Evolutionary conservation across 2,113 vertebrate genomes (phyloP).

Genomic region (Sminthopsis crassicaudata): DNA sequence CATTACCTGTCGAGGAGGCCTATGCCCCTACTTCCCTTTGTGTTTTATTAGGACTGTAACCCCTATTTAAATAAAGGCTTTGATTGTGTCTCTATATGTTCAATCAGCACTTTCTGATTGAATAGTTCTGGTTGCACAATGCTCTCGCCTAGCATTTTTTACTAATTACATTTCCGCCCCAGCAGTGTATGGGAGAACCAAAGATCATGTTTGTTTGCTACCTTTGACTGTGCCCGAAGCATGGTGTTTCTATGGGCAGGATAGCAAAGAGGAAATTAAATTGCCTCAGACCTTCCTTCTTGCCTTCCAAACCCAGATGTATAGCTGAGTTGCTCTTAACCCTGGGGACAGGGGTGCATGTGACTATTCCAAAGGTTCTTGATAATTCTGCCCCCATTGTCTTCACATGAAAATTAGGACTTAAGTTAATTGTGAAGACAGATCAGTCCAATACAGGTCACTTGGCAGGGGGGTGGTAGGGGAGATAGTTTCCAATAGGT

Average conservation of each 20-base stretch:
- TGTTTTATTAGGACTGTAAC: slow-evolving; percentile 92
- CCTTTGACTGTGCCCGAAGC: slow-evolving; percentile 76
- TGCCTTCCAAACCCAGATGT: neutral
- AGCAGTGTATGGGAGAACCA: slow-evolving; percentile 78
- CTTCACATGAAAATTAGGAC: neutral
- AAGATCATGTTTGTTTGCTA: slow-evolving; percentile 73
- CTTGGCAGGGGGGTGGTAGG: neutral
- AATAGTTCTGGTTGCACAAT: slow-evolving; percentile 84
- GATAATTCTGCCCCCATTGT: accelerated
- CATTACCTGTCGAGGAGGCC: slow-evolving; percentile 91
- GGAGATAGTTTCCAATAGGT: slow-evolving; percentile 7
- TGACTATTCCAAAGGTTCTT: neutral
- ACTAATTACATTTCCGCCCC: slow-evolving; percentile 87
- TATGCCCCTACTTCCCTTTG: slow-evolving; percentile 89
- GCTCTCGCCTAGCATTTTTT: slow-evolving; percentile 83
- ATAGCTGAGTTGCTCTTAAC: slow-evolving; percentile 9
- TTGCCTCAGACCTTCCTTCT: neutral
- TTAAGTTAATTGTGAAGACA: neutral
- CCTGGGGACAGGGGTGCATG: neutral
- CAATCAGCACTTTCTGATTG: slow-evolving; percentile 90
- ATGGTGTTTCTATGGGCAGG: slow-evolving; percentile 50
- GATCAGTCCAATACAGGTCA: neutral
- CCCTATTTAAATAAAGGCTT: slow-evolving; percentile 92
- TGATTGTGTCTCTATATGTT: slow-evolving; percentile 89
- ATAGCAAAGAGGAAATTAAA: slow-evolving; percentile 28